A percentile compares a stretch with the other conserved stretches of the same genome.
Evolutionary conservation across 2,888 invertebrate genomes (phyloP).

Genomic region (Hymenopus coronatus): DNA sequence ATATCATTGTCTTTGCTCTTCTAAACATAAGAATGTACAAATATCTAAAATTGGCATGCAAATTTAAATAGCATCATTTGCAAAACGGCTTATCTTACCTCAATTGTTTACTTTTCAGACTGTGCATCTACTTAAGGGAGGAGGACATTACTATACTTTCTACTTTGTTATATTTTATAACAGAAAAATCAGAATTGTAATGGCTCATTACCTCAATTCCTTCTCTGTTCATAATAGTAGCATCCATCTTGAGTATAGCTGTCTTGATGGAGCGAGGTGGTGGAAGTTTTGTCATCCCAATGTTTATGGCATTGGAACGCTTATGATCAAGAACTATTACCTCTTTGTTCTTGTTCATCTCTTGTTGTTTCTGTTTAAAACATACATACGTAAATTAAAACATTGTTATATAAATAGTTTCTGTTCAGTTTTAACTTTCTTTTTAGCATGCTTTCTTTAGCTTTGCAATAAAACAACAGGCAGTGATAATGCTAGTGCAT

Average conservation of each 20-base stretch:
- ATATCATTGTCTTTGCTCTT: too few species aligned
- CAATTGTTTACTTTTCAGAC: too few species aligned
- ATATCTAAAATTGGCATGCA: too few species aligned
- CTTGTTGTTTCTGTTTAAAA: constrained; percentile 70
- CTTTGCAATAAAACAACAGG: background rate
- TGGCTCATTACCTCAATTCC: constrained; percentile 73
- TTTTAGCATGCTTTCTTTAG: too few species aligned
- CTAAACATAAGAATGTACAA: too few species aligned
- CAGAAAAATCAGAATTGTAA: background rate
- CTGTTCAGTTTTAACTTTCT: constrained; percentile 17
- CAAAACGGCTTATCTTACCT: too few species aligned
- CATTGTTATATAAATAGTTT: background rate
- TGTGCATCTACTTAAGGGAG: too few species aligned
- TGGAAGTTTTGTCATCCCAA: constrained; percentile 97
- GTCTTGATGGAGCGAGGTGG: constrained; percentile 97
- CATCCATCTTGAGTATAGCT: constrained; percentile 99
- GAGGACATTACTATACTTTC: too few species aligned
- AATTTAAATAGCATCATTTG: too few species aligned
- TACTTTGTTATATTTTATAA: too few species aligned
- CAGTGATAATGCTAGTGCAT: background rate
- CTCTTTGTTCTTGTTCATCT: constrained; percentile 82
- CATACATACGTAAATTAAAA: constrained; percentile 19
- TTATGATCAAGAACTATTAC: constrained; percentile 94
- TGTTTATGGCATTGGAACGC: constrained; percentile 98
- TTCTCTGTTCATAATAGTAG: constrained; percentile 95